Conservation (phyloP, 2,113 vertebrate species). For the Paramisgurnus dabryanus region DNA sequence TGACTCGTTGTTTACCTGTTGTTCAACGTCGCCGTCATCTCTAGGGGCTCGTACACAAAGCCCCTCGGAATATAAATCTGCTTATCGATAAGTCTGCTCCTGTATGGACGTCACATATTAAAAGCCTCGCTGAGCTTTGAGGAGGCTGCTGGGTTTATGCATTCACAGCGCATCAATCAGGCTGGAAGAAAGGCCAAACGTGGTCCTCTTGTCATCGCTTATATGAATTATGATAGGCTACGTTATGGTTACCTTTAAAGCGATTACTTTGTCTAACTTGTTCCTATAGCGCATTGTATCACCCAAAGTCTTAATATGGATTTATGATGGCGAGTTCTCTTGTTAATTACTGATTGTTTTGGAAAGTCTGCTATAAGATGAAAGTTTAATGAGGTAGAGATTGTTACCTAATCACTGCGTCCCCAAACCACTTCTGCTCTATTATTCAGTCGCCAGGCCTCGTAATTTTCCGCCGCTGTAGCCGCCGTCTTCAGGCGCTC, state of each 20-base stretch:
- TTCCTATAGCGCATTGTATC: not conserved
- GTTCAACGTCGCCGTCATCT: not conserved
- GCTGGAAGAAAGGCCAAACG: conserved; percentile 49
- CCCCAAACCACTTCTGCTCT: conserved; percentile 10
- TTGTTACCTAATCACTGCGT: conserved; percentile 33
- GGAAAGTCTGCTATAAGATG: conserved; percentile 43
- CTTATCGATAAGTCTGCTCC: conserved; percentile 30
- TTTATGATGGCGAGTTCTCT: conserved; percentile 27
- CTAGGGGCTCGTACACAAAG: not conserved
- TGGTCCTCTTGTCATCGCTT: conserved; percentile 20
- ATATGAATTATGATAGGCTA: conserved; percentile 33
- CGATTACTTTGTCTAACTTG: conserved; percentile 29
- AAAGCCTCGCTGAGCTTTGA: conserved; percentile 31
- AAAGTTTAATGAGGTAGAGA: conserved; percentile 51
- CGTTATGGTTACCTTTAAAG: conserved; percentile 24
- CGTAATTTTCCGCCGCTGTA: conserved; percentile 17
- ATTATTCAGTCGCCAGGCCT: conserved; percentile 38
- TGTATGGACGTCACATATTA: conserved; percentile 27
- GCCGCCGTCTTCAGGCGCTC: conserved; percentile 9
- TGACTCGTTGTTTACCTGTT: not conserved
- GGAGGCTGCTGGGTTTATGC: conserved; percentile 42
- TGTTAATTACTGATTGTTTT: conserved; percentile 49
- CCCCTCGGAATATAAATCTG: conserved; percentile 37
- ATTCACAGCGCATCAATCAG: conserved; percentile 59
- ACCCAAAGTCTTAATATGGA: conserved; percentile 14